Evolutionary conservation across 2,888 invertebrate species (phyloP).

Genomic region (Prostheceraeus crozeri): DNA sequence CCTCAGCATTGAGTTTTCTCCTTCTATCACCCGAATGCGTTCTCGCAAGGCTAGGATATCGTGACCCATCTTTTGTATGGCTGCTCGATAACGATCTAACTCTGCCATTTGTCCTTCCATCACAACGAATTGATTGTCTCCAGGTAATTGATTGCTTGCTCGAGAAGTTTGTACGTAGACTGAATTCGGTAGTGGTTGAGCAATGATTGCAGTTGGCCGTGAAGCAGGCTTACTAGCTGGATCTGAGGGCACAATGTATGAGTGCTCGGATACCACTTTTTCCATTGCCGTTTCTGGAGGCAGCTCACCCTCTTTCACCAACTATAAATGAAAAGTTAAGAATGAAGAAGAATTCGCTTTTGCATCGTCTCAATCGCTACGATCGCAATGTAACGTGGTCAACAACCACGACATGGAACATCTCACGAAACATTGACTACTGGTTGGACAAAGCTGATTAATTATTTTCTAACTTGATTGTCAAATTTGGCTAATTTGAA

Average conservation of each 20-base stretch:
- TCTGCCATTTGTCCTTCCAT: conserved; percentile 46
- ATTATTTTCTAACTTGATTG: no score
- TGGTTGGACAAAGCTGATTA: no score
- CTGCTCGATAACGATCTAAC: conserved; percentile 49
- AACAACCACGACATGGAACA: no score
- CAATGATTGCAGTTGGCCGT: neutral
- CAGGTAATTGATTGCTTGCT: neutral
- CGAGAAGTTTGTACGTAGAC: no score
- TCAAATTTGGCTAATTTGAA: no score
- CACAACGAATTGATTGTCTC: neutral
- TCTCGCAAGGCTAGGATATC: conserved; percentile 49
- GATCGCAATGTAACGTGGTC: no score
- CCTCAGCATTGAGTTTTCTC: conserved; percentile 47
- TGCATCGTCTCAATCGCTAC: no score
- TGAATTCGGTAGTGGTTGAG: no score
- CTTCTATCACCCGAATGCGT: conserved; percentile 46
- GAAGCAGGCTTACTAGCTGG: conserved; percentile 9
- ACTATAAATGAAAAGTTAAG: conserved; percentile 43
- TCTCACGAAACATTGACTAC: no score
- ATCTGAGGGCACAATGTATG: conserved; percentile 45
- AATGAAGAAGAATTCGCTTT: no score
- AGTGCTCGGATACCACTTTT: conserved; percentile 52
- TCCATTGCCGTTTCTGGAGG: conserved; percentile 51
- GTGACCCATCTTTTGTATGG: conserved; percentile 52
- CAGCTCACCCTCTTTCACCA: conserved; percentile 49